These are phyloP conservation scores for Aethes cnicana DNA, from an alignment of 2,888 invertebrate species.

Conservation along the genomic window DNA sequence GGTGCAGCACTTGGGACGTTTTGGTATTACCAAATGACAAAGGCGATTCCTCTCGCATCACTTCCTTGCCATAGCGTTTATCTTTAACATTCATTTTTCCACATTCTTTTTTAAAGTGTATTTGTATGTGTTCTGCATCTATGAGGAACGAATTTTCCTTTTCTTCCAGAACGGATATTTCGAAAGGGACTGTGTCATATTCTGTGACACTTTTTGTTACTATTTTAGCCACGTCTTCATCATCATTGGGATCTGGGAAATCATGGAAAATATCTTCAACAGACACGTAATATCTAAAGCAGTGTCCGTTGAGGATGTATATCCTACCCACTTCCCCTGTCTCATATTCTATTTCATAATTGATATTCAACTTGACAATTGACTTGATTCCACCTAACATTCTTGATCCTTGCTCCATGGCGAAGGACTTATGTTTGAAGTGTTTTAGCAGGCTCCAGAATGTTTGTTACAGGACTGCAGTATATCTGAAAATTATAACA, in stretches of 20 bases:
- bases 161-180: constrained; percentile 50
- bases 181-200: constrained; percentile 56
- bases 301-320: constrained; percentile 64
- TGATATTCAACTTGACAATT: constrained; percentile 52
- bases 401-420: no score
- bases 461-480: no score
- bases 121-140: constrained; percentile 56
- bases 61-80: constrained; percentile 54
- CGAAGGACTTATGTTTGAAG: no score
- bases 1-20: constrained; percentile 54
- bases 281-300: constrained; percentile 69
- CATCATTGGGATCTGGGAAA: constrained; percentile 61
- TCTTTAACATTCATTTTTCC: constrained; percentile 60
- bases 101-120: constrained; percentile 57
- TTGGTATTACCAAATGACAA: constrained; percentile 50
- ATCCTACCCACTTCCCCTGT: constrained; percentile 59
- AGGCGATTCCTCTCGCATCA: constrained; percentile 56
- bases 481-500: no score
- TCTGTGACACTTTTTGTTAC: constrained; percentile 53
- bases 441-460: no score
- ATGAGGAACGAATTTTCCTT: constrained; percentile 48
- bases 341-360: constrained; percentile 54
- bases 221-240: constrained; percentile 61
- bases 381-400: constrained; percentile 49
- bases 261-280: constrained; percentile 63